Evolutionary conservation across 2,888 invertebrate genomes (phyloP), one percentile per base, ranked within the genome.

Genomic region (Leucophenga maculata): DNA sequence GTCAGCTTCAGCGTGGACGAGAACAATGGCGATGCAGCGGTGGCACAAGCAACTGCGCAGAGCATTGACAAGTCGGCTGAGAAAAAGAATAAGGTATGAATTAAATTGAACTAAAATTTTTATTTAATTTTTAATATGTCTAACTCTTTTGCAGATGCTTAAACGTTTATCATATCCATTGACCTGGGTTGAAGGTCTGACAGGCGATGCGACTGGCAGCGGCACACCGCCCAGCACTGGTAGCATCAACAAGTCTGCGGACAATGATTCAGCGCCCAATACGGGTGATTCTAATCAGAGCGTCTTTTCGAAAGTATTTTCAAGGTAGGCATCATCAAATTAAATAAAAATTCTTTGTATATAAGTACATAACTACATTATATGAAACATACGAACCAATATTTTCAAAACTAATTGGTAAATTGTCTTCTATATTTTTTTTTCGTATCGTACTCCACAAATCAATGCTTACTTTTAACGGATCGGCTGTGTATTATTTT

Each of bases 281-380:
- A 89, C 87, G 74, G 90, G 90, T 76, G 92, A 90, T 86, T 90
- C 88, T 77, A 92, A 90, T 87, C 92, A 89, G 88, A 95, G 95
- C 80, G 93, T 95, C 78, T 96, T 96, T 91, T 95, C 95, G 82
- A 96, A 96, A 92, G 96, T 96, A 77, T 96, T 95, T 89, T 96
- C 95, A 87, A 96, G 95, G 96, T 95, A 88, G 89, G 88, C 55
- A 68, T 67, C 46, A 18, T 62, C 22, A 14, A 50, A 11, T 13
- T 26, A 26, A 3, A 26, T 26, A 55, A 6, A 18, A n/a, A 32
- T 57, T 57, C 20, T 52, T 46, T 52, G 62, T 67, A 39, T 52
- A 26, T 65, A 13, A 50, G 6, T 54, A 39, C 46, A 46, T 64
- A 64, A 14, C n/a, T 46, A 22, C 16, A 46, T 14, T 32, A 9